phyloP scores from a whole-genome alignment of 2,113 vertebrate genomes.

The Ahaetulla prasina region DNA sequence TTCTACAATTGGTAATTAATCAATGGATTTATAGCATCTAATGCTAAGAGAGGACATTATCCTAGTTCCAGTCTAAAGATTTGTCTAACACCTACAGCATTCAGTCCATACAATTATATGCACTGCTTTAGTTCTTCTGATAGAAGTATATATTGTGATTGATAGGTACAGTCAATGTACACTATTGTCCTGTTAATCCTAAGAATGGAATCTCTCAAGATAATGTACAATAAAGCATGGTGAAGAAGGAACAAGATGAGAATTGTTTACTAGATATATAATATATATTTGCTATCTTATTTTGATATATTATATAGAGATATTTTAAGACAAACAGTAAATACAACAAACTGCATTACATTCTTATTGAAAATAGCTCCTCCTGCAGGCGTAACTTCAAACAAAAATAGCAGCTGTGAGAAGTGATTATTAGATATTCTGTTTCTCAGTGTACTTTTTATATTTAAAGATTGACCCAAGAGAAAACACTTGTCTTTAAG shows the following conservation, averaged over 20 bases:
- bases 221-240: neutral
- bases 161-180: neutral
- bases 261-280: neutral
- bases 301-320: neutral
- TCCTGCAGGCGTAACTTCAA: neutral
- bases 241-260: neutral
- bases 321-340: neutral
- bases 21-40: neutral
- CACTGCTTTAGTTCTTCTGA: neutral
- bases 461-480: constrained; percentile 43
- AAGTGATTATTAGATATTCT: constrained; percentile 50
- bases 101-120: neutral
- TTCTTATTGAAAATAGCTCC: neutral
- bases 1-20: neutral
- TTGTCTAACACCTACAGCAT: neutral
- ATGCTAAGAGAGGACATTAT: neutral
- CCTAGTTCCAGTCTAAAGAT: neutral
- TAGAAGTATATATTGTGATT: neutral
- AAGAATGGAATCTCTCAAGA: neutral
- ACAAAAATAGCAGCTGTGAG: neutral
- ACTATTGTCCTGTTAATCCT: neutral
- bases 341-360: neutral
- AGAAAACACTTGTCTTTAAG: constrained; percentile 49
- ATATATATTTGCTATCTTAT: neutral
- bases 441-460: constrained; percentile 16